These are phyloP conservation scores for Opisthograptis luteolata DNA, from an alignment of 2,888 invertebrate genomes.

Conservation along the genomic window DNA sequence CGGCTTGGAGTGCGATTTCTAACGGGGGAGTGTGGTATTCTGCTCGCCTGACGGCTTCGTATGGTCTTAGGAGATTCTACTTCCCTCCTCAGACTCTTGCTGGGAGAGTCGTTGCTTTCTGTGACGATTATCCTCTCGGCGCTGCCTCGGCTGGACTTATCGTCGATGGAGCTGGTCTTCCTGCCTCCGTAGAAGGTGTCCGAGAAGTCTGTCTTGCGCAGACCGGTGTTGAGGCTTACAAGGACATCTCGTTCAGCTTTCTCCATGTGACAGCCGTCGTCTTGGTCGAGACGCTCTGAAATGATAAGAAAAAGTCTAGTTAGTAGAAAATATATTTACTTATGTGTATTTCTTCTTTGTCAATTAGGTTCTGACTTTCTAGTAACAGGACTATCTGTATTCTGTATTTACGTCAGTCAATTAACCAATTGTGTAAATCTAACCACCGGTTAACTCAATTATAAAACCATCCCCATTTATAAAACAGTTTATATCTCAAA, in stretches of 20 bases:
- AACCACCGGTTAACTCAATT: neutral
- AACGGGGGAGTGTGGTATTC: conserved; percentile 78
- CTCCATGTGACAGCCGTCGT: conserved; percentile 74
- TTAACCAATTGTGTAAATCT: neutral
- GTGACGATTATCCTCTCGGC: conserved; percentile 70
- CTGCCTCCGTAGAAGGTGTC: conserved; percentile 85
- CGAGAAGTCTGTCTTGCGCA: conserved; percentile 88
- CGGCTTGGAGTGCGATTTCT: conserved; percentile 64
- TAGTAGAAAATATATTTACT: neutral
- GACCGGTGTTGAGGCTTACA: conserved; percentile 87
- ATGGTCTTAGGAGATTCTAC: conserved; percentile 70
- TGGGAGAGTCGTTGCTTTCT: conserved; percentile 74
- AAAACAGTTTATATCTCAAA: neutral
- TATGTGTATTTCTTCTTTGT: no score
- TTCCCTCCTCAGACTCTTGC: conserved; percentile 65
- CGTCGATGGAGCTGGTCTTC: conserved; percentile 68
- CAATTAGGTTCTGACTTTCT: no score
- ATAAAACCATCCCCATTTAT: neutral
- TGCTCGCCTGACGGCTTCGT: conserved; percentile 71
- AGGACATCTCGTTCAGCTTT: conserved; percentile 79
- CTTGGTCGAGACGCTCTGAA: conserved; percentile 87
- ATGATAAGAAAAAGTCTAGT: neutral
- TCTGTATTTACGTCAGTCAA: neutral
- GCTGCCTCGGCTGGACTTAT: conserved; percentile 71
- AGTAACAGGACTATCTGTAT: neutral